Conservation (phyloP, 2,797 vertebrate species). For the Sitta carolinensis region DNA sequence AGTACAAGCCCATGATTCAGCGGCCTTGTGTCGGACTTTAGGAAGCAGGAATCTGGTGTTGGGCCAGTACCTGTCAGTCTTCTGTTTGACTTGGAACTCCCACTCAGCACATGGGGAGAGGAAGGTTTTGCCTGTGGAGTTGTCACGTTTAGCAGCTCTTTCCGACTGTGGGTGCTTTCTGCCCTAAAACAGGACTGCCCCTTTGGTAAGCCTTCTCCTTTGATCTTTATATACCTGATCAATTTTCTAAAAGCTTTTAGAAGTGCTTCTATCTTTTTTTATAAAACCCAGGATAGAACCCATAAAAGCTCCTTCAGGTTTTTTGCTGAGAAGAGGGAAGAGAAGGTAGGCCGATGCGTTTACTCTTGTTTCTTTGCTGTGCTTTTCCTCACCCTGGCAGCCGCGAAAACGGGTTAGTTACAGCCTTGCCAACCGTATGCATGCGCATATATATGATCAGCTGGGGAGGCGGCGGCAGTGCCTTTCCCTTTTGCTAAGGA, state of each 20-base stretch:
- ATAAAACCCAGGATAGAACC: no score
- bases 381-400: background rate
- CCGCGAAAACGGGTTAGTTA: fast-evolving
- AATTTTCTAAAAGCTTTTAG: background rate
- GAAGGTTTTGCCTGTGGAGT: background rate
- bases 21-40: background rate
- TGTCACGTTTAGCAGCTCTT: background rate
- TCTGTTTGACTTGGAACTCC: no score
- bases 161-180: background rate
- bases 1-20: background rate
- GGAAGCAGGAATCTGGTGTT: background rate
- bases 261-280: background rate
- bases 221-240: background rate
- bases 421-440: background rate
- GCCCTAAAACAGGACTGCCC: background rate
- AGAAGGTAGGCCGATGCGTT: fast-evolving
- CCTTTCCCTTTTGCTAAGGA: fast-evolving
- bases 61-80: background rate
- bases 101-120: background rate
- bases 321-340: background rate
- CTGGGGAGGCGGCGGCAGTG: fast-evolving
- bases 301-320: background rate
- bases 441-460: fast-evolving
- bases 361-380: fast-evolving
- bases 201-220: background rate